A percentile compares a stretch with the other conserved stretches of the same genome.
Evolutionary conservation across 2,797 vertebrate genomes (phyloP).

Genomic region (Xiphophorus birchmanni): DNA sequence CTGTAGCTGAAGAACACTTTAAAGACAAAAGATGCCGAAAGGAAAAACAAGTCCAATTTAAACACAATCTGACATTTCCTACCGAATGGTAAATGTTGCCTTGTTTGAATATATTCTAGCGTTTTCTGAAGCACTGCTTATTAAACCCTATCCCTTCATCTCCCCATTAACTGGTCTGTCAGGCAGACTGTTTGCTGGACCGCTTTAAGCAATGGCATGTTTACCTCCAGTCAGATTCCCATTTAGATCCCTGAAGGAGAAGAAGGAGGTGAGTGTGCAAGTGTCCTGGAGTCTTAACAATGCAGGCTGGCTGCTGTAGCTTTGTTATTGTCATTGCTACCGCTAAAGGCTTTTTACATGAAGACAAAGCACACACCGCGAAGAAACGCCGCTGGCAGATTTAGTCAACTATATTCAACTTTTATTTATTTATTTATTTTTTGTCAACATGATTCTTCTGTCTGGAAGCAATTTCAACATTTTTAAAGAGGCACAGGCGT

Average conservation of each 20-base stretch:
- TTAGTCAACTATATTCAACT: not conserved
- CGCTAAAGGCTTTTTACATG: conserved; percentile 29
- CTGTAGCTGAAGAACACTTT: conserved; percentile 43
- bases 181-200: conserved; percentile 66
- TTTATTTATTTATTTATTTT: not conserved
- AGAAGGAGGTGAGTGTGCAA: conserved; percentile 28
- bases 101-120: conserved; percentile 56
- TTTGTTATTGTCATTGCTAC: conserved; percentile 22
- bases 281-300: conserved; percentile 27
- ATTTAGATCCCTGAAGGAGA: conserved; percentile 68
- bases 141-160: conserved; percentile 72
- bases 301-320: conserved; percentile 25
- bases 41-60: conserved; percentile 42
- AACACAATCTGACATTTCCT: conserved; percentile 57
- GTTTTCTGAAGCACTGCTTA: conserved; percentile 36
- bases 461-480: not conserved
- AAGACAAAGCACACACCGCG: conserved; percentile 1
- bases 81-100: conserved; percentile 63
- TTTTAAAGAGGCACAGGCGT: not conserved
- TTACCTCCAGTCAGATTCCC: conserved; percentile 74
- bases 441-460: not conserved
- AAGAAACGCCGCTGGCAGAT: not conserved
- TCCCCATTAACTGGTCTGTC: conserved; percentile 75
- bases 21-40: conserved; percentile 35
- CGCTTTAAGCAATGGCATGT: conserved; percentile 64